Conservation (phyloP, 2,113 vertebrate genomes). For the cattle (Bos taurus) region DNA sequence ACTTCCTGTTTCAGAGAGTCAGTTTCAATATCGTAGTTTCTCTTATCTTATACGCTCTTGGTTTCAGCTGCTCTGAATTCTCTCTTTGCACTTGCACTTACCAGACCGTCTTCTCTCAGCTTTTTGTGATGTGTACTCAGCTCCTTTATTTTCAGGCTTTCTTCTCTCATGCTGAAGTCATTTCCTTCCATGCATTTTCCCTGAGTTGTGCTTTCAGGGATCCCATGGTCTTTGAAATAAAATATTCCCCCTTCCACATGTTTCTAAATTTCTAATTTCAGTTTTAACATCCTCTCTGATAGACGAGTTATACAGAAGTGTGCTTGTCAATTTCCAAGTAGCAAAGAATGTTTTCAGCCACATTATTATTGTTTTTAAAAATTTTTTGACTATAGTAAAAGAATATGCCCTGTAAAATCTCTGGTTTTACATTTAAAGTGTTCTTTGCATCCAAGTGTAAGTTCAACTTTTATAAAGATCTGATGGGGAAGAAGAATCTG, state of each 20-base stretch:
- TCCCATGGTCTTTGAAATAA: not conserved
- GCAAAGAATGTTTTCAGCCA: not conserved
- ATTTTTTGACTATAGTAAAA: not conserved
- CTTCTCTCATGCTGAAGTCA: not conserved
- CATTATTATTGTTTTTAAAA: not conserved
- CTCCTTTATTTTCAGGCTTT: not conserved
- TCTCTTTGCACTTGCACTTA: too few species aligned
- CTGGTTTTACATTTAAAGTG: not conserved
- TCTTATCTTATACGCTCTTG: not conserved
- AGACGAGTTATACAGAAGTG: not conserved
- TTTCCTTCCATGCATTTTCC: not conserved
- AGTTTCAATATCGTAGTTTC: too few species aligned
- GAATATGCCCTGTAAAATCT: not conserved
- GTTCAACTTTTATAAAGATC: not conserved
- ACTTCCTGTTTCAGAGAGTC: not conserved
- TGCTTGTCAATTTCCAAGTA: not conserved
- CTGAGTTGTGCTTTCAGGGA: not conserved
- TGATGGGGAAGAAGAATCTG: accelerated
- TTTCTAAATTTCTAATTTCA: not conserved
- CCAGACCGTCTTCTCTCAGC: not conserved
- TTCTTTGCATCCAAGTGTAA: not conserved
- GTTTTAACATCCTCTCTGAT: not conserved
- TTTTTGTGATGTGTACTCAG: too few species aligned
- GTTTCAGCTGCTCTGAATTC: not conserved
- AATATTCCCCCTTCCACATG: not conserved